These are phyloP conservation scores for Ploceus nigricollis DNA, from an alignment of 2,113 vertebrate genomes.

Conservation along the genomic window DNA sequence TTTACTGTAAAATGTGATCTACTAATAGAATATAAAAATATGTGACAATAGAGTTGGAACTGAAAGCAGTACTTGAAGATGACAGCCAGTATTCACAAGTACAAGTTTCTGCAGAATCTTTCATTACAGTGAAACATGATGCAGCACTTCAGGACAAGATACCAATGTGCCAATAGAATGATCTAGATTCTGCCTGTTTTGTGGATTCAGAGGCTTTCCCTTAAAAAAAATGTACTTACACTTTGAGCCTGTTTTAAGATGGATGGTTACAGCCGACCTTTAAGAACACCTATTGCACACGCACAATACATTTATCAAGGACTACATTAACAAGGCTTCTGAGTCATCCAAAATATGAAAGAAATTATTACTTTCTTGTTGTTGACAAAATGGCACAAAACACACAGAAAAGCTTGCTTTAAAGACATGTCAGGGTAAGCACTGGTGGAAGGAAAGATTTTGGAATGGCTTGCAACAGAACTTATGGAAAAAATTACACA, in stretches of 20 bases:
- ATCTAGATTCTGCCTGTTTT: not conserved
- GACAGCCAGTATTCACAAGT: not conserved
- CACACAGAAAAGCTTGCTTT: not conserved
- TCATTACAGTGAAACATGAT: not conserved
- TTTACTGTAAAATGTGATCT: not conserved
- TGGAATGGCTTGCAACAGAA: not conserved
- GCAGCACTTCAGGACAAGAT: not conserved
- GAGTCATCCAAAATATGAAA: not conserved
- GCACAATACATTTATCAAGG: not conserved
- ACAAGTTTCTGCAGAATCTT: not conserved
- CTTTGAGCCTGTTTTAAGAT: not conserved
- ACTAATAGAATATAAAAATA: not conserved
- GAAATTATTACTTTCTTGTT: not conserved
- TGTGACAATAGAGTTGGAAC: not conserved
- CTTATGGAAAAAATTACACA: not conserved
- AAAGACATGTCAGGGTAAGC: not conserved
- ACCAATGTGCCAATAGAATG: rapidly evolving
- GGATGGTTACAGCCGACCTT: not conserved
- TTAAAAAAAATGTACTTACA: not conserved
- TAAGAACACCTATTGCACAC: not conserved
- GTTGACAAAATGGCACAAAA: not conserved
- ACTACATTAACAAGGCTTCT: not conserved
- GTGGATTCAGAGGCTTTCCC: not conserved
- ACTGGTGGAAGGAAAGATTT: not conserved
- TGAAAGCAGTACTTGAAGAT: not conserved